Evolutionary conservation across 2,888 invertebrate genomes (phyloP), one percentile per base, ranked within the genome.

Genomic region (Coenonympha arcania): DNA sequence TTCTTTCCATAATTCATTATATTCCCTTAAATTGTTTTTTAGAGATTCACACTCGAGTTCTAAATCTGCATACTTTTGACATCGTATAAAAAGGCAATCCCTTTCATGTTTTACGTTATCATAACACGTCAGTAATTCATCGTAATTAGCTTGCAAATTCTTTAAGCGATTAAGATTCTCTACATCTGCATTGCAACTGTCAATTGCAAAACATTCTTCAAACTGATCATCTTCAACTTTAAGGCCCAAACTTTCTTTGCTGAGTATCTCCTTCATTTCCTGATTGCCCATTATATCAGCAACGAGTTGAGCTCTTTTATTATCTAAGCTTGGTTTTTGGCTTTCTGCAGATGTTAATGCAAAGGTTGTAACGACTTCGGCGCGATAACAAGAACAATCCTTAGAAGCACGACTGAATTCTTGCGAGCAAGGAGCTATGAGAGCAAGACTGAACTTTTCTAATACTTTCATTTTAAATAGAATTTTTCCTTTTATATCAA

Each of bases 251-350:
- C 60, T 69, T 22, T 81, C 75, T 64, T 73, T 77, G 49, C 63
- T 68, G 0, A 85, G 61, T 44, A 83, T 75, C 63, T 82, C 79
- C 65, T 77, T 83, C 73, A 86, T 81, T 67, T 86, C 85, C 4
- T 78, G 71, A 47, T 77, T 74, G 48, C 78, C 69, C 70, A 85
- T 85, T 42, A 86, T 84, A 45, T 86, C 83, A 16, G 86, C 85
- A 4, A 83, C 77, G 26, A 86, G 73, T 31, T 80, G 73, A 2
- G 83, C 75, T 63, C 86, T 69, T 62, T 81, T 79, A 34, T 56
- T 71, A 50, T 84, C 83, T 36, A 69, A 46, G 34, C 54, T 54
- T 11, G 68, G 61, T 50, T 55, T 63, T 30, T 61, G 64, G 16
- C 59, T 44, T 55, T 77, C 72, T 3, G 68, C 42, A n/a, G 76